Evolutionary conservation across 1,140 invertebrate genomes (phyloP), one percentile per base, ranked within the genome.

Genomic region (Mizuhopecten yessoensis): DNA sequence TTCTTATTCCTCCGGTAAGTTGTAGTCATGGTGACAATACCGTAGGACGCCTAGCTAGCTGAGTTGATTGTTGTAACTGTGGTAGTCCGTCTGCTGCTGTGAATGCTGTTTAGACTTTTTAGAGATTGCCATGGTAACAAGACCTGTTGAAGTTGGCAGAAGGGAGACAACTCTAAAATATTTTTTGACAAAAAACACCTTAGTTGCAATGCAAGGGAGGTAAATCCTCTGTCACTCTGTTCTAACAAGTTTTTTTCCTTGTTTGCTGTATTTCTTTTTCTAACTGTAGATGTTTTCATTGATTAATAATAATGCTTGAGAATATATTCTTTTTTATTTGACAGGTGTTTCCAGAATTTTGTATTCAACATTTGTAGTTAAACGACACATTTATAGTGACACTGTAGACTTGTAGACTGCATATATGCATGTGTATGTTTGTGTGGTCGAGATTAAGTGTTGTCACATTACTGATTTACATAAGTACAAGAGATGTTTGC

Each of bases 1-100:
- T 91, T 90, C 93, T 13, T 93, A 91, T 91, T 90, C 93, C 17
- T 93, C 93, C 33, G 94, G 94, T 94, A 92, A 94, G 94, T 93
- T 29, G 0, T 17, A 42, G 87, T 86, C 86, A 49, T 75, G 57
- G n/a, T 75, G 57, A 75, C 23, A n/a, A 9, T 17, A n/a, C 57
- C n/a, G 57, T 75, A 75, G 57, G 57, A 75, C 11, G 57, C 57
- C 57, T 75, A 75, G 57, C 57, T 75, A 75, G 57, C 57, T 29
- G 57, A 75, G 57, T 75, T 75, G 57, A 9, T 75, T 75, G 57
- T 75, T 75, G 57, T 75, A 29, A 75, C 57, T 75, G 57, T 75
- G n/a, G 57, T 75, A 75, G 57, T 75, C 57, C n/a, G 57, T 75
- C 57, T 75, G 57, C 57, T 75, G 23, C 57, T 75, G 23, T 75